These are phyloP conservation scores for Orthosia incerta DNA, from an alignment of 2,888 invertebrate genomes.

Conservation along the genomic window DNA sequence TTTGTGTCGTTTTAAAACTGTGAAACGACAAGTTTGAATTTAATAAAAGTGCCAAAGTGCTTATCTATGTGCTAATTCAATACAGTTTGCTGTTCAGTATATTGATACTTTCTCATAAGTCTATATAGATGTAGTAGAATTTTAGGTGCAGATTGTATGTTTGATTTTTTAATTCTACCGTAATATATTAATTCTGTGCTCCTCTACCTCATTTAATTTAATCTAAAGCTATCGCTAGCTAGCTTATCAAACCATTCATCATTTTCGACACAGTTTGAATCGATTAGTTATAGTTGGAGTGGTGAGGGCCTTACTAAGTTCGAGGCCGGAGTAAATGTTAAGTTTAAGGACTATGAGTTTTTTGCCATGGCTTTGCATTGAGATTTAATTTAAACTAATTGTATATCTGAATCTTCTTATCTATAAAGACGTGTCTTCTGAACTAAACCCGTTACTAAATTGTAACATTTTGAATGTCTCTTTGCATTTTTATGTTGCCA, in stretches of 20 bases:
- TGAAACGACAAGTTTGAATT: not conserved
- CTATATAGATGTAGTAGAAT: not conserved
- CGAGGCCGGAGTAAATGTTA: conserved; percentile 20
- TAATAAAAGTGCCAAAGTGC: not conserved
- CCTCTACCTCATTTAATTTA: too few species aligned
- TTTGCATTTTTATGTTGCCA: not conserved
- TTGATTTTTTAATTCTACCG: not conserved
- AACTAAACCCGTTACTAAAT: not conserved
- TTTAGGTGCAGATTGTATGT: not conserved
- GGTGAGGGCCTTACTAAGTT: not conserved
- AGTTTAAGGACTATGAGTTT: conserved; percentile 17
- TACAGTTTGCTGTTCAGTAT: not conserved
- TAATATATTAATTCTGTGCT: too few species aligned
- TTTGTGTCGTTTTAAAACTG: conserved; percentile 11
- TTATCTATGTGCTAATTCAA: not conserved
- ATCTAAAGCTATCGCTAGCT: not conserved
- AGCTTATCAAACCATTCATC: not conserved
- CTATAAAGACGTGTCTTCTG: too few species aligned
- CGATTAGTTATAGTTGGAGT: not conserved
- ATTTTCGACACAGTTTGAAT: not conserved
- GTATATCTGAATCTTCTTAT: not conserved
- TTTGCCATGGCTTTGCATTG: not conserved
- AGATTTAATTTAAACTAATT: not conserved
- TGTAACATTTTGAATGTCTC: not conserved
- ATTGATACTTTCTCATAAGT: not conserved